Base-by-base conservation (phyloP, 2,113 vertebrate genomes). In the Rattus norvegicus region DNA sequence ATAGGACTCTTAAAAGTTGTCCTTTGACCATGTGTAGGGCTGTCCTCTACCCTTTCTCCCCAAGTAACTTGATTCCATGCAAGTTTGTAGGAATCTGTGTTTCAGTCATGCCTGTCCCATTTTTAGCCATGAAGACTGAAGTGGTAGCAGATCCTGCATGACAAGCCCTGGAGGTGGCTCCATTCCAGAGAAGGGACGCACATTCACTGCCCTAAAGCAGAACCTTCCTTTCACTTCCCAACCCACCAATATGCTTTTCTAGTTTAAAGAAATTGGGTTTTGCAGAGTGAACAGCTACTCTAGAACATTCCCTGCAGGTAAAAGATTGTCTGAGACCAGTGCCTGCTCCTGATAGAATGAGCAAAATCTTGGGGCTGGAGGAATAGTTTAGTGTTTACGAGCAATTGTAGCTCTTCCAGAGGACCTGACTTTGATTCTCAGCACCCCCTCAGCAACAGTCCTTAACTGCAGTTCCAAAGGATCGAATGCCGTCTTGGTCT, bases 181-280 rank as follows among this genome's bases (percentile, higher is more conserved):
- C 69, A n/a, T n/a, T 36, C 16, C 69, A 72, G 69, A 72, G 19
- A 72, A n/a, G 6, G 70, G 69, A 17, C 7, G 69, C 33, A 72
- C 39, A 16, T 8, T 72, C 36, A 9, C 17, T n/a, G 39, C 36
- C 70, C 70, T 20, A 17, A 72, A n/a, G 69, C 69, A n/a, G 69
- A 72, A 19, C 16, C 30, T 72, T 19, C 69, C 17, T 72, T n/a
- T n/a, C 36, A n/a, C 36, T 70, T n/a, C 13, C 33, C 33, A n/a
- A 36, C 5, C n/a, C 36, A 72, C 36, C 7, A 19, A 20, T 72
- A 72, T 76, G 52, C 92, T 84, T 90, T 72, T 84, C 13, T 90
- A 12, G 56, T 83, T 96, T 96, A 61, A 87, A 56, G 92, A 16
- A 76, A 24, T 67, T 72, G 54, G 17, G 70, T 26, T 84, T 92